A percentile compares a stretch with the other conserved stretches of the same genome.
These are phyloP conservation scores for Drosophila novamexicana DNA, from an alignment of 1,140 invertebrate genomes.

Conservation along the genomic window DNA sequence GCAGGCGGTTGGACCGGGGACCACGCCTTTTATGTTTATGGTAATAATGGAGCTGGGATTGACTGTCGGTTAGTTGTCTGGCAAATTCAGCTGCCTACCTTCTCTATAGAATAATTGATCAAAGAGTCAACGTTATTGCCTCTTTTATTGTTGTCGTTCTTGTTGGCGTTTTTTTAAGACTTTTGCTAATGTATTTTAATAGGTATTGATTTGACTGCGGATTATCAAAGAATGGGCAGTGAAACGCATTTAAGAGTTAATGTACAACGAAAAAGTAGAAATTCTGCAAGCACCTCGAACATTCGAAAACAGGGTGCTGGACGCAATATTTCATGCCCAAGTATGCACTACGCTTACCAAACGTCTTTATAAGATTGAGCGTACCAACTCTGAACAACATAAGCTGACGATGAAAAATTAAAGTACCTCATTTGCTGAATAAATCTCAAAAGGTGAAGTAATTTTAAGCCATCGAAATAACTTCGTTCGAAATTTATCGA, in stretches of 20 bases:
- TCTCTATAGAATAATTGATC: conserved; percentile 25
- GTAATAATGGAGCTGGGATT: conserved; percentile 66
- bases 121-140: conserved; percentile 11
- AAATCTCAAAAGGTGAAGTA: too few relatives aligned
- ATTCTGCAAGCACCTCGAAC: not conserved
- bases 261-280: not conserved
- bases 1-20: not conserved
- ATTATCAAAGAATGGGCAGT: not conserved
- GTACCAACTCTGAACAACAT: too few relatives aligned
- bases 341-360: too few relatives aligned
- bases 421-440: too few relatives aligned
- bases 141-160: conserved; percentile 42
- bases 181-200: conserved; percentile 11
- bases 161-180: conserved; percentile 58
- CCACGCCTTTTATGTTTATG: conserved; percentile 69
- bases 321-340: not conserved
- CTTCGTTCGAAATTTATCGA: too few relatives aligned
- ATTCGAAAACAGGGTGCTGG: too few relatives aligned
- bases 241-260: conserved; percentile 39
- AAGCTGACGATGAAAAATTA: too few relatives aligned
- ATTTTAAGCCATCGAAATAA: too few relatives aligned
- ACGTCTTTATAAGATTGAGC: too few relatives aligned
- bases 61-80: conserved; percentile 59
- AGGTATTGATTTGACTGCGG: conserved; percentile 28
- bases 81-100: conserved; percentile 51